Evolutionary conservation across 2,797 vertebrate species (phyloP).

Genomic region (Halcyon badia): DNA sequence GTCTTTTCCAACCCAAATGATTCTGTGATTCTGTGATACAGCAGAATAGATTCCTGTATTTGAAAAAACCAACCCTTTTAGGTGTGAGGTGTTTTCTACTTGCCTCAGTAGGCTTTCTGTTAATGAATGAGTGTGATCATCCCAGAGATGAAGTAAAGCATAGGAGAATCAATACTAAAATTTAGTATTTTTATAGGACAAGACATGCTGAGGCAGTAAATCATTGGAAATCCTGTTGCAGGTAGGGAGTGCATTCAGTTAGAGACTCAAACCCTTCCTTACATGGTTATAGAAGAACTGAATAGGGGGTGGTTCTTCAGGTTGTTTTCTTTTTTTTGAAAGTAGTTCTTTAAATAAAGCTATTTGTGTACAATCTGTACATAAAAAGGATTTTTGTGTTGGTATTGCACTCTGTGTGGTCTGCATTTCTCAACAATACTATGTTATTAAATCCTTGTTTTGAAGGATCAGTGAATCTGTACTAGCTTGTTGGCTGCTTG

Average conservation of each 20-base stretch:
- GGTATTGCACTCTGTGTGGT: background rate
- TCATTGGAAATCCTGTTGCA: background rate
- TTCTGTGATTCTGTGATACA: background rate
- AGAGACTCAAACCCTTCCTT: background rate
- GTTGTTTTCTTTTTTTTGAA: background rate
- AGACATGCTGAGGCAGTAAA: background rate
- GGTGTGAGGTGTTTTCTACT: background rate
- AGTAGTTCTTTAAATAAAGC: background rate
- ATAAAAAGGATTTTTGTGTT: background rate
- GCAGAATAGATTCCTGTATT: background rate
- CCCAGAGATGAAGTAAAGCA: background rate
- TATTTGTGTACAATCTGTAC: background rate
- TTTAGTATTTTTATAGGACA: background rate
- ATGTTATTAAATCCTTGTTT: background rate
- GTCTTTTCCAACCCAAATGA: no score
- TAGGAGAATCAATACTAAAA: background rate
- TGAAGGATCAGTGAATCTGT: constrained; percentile 1
- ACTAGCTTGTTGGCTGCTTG: background rate
- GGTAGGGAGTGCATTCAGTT: background rate
- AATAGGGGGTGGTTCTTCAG: background rate
- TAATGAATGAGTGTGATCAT: background rate
- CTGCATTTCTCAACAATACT: background rate
- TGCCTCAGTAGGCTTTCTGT: background rate
- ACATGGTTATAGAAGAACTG: accelerated
- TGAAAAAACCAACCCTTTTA: background rate